phyloP scores from a whole-genome alignment of 2,113 vertebrate species.

The Sciurus niger region DNA sequence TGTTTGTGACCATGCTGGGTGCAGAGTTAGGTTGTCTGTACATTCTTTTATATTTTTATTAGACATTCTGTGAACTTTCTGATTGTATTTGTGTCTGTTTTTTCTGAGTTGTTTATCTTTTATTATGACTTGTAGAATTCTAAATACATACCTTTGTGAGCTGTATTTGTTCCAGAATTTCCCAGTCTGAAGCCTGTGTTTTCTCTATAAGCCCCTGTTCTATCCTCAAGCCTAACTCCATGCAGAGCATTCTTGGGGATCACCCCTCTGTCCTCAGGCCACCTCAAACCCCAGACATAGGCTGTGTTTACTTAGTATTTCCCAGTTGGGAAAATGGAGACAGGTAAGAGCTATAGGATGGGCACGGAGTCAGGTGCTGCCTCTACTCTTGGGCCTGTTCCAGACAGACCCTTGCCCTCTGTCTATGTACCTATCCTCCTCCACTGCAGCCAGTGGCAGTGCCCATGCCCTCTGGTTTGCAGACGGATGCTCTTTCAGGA shows the following conservation, averaged over 20 bases:
- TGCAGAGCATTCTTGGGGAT: background rate
- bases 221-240: background rate
- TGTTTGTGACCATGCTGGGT: background rate
- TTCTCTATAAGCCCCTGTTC: background rate
- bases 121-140: background rate
- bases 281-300: background rate
- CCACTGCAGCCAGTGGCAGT: background rate
- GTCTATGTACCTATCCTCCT: too few species aligned
- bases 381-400: too few species aligned
- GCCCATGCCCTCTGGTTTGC: background rate
- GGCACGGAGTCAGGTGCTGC: too few species aligned
- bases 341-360: background rate
- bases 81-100: background rate
- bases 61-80: background rate
- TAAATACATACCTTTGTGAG: background rate
- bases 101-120: background rate
- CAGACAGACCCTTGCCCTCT: too few species aligned
- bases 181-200: background rate
- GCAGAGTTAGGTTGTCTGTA: background rate
- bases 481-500: too few species aligned
- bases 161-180: background rate
- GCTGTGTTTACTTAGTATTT: background rate
- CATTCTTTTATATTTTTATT: background rate
- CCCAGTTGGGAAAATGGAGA: background rate
- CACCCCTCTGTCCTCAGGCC: background rate